Percentiles rank a stretch among this genome's conserved stretches.
Conservation (phyloP, 2,888 invertebrate species). For the Heteromurus nitidus region DNA sequence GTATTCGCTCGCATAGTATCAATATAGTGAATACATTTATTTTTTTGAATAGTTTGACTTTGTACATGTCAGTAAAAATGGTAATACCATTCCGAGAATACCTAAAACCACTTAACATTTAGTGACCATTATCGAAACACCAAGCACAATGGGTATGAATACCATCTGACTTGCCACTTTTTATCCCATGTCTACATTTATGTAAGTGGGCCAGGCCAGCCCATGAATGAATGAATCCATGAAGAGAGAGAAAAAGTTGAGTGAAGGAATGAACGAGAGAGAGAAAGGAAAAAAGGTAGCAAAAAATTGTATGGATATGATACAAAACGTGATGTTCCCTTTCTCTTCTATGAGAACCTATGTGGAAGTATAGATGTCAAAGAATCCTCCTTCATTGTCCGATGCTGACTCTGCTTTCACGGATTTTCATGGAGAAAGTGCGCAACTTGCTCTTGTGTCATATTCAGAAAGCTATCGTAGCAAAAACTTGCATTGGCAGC, state of each 20-base stretch:
- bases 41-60: no score
- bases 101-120: slow-evolving; percentile 59
- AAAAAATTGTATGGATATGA: no score
- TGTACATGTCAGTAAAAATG: no score
- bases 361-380: no score
- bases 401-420: not conserved
- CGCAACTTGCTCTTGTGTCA: not conserved
- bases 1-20: no score
- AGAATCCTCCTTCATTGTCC: not conserved
- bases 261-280: not conserved
- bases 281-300: not conserved
- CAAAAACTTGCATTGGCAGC: slow-evolving; percentile 3
- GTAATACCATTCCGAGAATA: slow-evolving; percentile 30
- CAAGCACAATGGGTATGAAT: slow-evolving; percentile 29
- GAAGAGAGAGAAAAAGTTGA: slow-evolving; percentile 16
- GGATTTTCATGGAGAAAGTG: not conserved
- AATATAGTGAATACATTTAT: no score
- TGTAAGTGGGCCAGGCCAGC: slow-evolving; percentile 52
- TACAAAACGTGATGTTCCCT: no score
- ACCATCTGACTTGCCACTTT: not conserved
- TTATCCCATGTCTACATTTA: slow-evolving; percentile 30
- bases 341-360: no score
- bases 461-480: no score
- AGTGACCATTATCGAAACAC: slow-evolving; percentile 55
- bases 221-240: slow-evolving; percentile 26